Conservation (phyloP, 37 sponge, comb jelly and placozoan species). For the Beroe forskalii region DNA sequence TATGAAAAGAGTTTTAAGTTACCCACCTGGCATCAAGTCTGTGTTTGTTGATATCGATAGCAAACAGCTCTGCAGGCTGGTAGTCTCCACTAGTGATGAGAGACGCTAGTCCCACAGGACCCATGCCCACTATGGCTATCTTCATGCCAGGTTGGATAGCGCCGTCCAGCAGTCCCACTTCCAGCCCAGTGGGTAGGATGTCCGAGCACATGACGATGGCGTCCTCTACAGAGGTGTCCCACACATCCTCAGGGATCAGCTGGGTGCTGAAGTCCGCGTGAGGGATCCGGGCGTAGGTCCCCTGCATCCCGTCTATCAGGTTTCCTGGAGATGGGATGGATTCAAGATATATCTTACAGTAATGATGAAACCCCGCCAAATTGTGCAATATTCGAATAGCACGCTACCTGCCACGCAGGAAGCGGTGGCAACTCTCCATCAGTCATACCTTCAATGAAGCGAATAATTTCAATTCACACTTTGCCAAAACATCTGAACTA, state of each 20-base stretch:
- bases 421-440: too few relatives aligned
- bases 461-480: too few relatives aligned
- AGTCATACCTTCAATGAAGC: too few relatives aligned
- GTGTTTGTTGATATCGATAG: background rate
- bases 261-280: slow-evolving; percentile 10
- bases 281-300: background rate
- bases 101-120: slow-evolving; percentile 5
- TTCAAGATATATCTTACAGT: too few relatives aligned
- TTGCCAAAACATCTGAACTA: background rate
- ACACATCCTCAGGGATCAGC: slow-evolving; percentile 7
- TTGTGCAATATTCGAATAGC: too few relatives aligned
- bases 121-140: background rate
- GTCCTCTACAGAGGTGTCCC: slow-evolving; percentile 1
- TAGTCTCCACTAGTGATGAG: background rate
- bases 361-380: too few relatives aligned
- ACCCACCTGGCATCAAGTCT: background rate
- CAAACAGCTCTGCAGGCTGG: background rate
- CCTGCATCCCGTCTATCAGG: background rate
- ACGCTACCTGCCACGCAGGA: too few relatives aligned
- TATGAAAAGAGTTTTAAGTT: too few relatives aligned
- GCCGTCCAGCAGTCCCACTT: background rate
- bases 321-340: too few relatives aligned
- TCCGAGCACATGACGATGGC: slow-evolving; percentile 31
- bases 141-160: slow-evolving; percentile 3
- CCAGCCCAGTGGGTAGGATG: slow-evolving; percentile 1